phyloP scores from a whole-genome alignment of 2,797 vertebrate species.

The Lutra lutra region DNA sequence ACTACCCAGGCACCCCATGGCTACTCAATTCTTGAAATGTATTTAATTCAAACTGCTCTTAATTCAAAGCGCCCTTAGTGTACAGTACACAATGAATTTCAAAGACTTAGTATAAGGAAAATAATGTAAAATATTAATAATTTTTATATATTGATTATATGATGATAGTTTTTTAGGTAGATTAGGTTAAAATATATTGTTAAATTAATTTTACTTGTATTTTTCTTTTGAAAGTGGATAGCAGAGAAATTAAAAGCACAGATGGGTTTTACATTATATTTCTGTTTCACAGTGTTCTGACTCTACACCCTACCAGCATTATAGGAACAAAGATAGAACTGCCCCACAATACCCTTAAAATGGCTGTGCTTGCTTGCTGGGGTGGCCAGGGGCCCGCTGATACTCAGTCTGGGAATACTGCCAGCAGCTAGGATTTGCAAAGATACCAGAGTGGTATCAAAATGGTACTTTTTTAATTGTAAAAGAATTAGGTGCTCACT shows the following conservation, averaged over 20 bases:
- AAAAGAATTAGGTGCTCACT: background rate
- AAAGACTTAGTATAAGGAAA: background rate
- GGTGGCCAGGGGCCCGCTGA: background rate
- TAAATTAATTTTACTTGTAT: background rate
- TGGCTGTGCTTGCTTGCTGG: background rate
- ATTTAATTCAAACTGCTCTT: background rate
- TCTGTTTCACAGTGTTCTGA: background rate
- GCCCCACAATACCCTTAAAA: background rate
- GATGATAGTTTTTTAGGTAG: background rate
- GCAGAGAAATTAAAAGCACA: background rate
- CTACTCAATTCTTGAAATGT: background rate
- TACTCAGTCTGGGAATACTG: background rate
- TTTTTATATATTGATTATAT: background rate
- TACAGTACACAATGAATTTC: background rate
- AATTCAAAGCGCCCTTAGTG: background rate
- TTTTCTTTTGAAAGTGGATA: background rate
- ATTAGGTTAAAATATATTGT: background rate
- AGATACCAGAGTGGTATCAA: background rate
- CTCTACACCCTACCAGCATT: background rate
- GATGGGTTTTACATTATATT: background rate
- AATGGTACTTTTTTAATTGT: background rate
- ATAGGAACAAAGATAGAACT: background rate
- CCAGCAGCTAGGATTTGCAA: background rate
- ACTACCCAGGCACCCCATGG: too few species aligned
- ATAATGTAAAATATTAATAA: background rate